Evolutionary conservation across 2,888 invertebrate species (phyloP).

Genomic region (Chrysolina americana): DNA sequence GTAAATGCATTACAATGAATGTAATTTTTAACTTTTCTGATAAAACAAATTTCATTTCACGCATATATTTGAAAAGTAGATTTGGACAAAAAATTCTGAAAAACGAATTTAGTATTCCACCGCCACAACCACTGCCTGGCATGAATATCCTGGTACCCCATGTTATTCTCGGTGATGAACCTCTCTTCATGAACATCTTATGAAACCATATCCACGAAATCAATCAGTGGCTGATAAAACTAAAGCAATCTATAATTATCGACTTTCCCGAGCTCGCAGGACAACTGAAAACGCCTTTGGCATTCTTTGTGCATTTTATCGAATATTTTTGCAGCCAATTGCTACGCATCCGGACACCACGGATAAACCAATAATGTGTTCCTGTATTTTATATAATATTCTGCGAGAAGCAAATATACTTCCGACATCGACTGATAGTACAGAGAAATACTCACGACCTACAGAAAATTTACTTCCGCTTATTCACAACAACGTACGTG

Average conservation of each 20-base stretch:
- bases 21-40: slow-evolving; percentile 30
- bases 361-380: background rate
- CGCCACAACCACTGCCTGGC: slow-evolving; percentile 49
- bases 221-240: slow-evolving; percentile 36
- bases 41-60: slow-evolving; percentile 13
- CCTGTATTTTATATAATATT: slow-evolving; percentile 1
- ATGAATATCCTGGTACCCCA: slow-evolving; percentile 41
- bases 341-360: background rate
- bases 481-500: slow-evolving; percentile 39
- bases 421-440: slow-evolving; percentile 34
- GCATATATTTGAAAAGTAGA: slow-evolving; percentile 46
- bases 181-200: slow-evolving; percentile 48
- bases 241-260: slow-evolving; percentile 43
- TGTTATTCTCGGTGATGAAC: slow-evolving; percentile 54
- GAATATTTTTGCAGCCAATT: background rate
- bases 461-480: slow-evolving; percentile 45
- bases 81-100: slow-evolving; percentile 48
- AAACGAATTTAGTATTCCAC: slow-evolving; percentile 48
- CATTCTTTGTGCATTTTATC: slow-evolving; percentile 17
- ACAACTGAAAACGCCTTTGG: slow-evolving; percentile 42
- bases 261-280: slow-evolving; percentile 40
- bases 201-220: slow-evolving; percentile 50
- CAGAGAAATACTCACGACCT: slow-evolving; percentile 36
- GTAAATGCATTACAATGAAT: slow-evolving; percentile 11
- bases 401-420: slow-evolving; percentile 36